phyloP scores from a whole-genome alignment of 2,113 vertebrate species.

The Indicator maculatus region DNA sequence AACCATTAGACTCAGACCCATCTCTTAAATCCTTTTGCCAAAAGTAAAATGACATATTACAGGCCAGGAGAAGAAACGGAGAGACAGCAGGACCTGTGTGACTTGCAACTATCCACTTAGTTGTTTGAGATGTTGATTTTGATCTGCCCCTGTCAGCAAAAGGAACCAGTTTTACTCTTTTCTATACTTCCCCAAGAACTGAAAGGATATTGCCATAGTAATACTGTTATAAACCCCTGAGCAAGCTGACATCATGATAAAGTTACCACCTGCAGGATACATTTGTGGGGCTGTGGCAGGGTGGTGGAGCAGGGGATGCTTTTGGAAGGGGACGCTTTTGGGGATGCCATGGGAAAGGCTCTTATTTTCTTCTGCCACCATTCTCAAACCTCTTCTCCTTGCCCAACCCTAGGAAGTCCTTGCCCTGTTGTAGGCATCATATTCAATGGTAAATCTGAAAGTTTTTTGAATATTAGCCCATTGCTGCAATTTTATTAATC shows the following conservation, averaged over 20 bases:
- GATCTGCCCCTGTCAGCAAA: neutral
- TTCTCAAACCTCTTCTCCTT: neutral
- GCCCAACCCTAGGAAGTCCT: neutral
- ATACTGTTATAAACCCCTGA: neutral
- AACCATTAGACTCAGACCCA: rapidly evolving
- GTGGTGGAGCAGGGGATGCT: neutral
- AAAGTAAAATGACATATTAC: neutral
- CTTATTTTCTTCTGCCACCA: neutral
- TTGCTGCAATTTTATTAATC: neutral
- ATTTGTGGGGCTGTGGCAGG: too few species aligned
- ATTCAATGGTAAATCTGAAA: neutral
- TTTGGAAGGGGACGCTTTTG: neutral
- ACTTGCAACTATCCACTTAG: neutral
- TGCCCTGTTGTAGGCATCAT: neutral
- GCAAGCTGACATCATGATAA: neutral
- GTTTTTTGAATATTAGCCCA: neutral
- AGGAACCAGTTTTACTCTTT: neutral
- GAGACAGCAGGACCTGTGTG: neutral
- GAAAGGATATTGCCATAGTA: neutral
- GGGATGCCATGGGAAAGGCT: neutral
- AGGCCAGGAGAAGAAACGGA: neutral
- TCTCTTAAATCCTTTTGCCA: neutral
- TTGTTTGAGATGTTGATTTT: neutral
- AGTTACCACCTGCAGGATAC: neutral
- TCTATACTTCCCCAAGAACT: neutral